These are phyloP conservation scores for Heloderma charlesbogerti DNA, from an alignment of 2,113 vertebrate species.

Conservation along the genomic window DNA sequence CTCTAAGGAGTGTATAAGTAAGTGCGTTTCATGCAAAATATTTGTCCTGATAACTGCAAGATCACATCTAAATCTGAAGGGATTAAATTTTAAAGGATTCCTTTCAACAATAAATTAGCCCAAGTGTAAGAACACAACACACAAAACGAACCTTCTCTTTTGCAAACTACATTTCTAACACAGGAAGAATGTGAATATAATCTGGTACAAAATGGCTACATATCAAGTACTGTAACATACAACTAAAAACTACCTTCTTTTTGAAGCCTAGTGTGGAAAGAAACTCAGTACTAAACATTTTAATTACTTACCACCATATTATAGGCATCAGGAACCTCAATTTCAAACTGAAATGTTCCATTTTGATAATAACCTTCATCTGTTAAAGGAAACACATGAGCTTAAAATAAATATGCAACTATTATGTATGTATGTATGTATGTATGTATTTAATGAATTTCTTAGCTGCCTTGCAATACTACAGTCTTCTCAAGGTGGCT, in stretches of 20 bases:
- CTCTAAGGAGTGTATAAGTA: neutral
- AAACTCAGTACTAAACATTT: neutral
- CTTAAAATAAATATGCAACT: constrained; percentile 42
- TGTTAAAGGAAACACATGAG: constrained; percentile 68
- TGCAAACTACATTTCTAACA: neutral
- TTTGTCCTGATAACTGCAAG: too few species aligned
- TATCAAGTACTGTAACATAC: neutral
- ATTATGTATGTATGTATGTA: too few species aligned
- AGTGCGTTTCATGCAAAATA: neutral
- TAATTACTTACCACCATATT: constrained; percentile 98
- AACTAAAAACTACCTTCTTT: neutral
- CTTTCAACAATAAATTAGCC: neutral
- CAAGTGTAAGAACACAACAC: neutral
- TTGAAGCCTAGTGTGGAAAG: neutral
- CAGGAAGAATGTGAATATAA: neutral
- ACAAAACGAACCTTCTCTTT: neutral
- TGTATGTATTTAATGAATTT: neutral
- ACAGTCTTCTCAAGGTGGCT: too few species aligned
- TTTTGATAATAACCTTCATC: constrained; percentile 99
- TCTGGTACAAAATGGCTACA: neutral
- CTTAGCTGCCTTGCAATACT: too few species aligned
- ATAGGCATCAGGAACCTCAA: constrained; percentile 97
- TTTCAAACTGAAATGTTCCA: constrained; percentile 98
- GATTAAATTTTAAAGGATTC: neutral
- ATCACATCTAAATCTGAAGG: neutral